Evolutionary conservation across 2,113 vertebrate genomes (phyloP).

Genomic region (Leptocoma aspasia): DNA sequence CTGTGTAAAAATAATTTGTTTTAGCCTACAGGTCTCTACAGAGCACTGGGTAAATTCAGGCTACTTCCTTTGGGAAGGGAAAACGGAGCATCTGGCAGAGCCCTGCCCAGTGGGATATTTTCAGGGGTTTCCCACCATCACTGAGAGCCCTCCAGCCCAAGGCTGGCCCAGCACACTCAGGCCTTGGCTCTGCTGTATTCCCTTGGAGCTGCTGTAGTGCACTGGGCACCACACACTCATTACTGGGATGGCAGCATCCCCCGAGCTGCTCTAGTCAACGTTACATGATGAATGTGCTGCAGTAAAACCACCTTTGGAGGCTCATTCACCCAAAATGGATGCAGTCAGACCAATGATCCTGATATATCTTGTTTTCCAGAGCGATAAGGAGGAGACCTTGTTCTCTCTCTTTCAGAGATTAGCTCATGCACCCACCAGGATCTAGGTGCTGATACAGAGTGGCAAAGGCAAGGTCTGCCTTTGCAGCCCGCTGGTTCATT

Average conservation of each 20-base stretch:
- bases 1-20: conserved; percentile 38
- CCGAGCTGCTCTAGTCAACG: rapidly evolving
- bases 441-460: background rate
- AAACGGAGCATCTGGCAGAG: rapidly evolving
- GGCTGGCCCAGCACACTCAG: background rate
- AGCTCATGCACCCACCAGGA: background rate
- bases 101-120: background rate
- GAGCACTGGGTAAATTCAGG: background rate
- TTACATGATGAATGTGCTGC: background rate
- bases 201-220: rapidly evolving
- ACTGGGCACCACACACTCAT: rapidly evolving
- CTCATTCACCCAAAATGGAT: background rate
- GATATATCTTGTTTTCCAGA: background rate
- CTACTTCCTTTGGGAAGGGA: conserved; percentile 30
- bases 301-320: background rate
- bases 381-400: background rate
- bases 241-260: background rate
- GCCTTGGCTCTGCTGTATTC: background rate
- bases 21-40: conserved; percentile 26
- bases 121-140: background rate
- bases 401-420: background rate
- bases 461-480: background rate
- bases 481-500: background rate
- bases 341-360: background rate
- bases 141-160: background rate